A percentile compares a stretch with the other conserved stretches of the same genome.
Evolutionary conservation across 2,888 invertebrate species (phyloP).

Genomic region (Spisula subtruncata): DNA sequence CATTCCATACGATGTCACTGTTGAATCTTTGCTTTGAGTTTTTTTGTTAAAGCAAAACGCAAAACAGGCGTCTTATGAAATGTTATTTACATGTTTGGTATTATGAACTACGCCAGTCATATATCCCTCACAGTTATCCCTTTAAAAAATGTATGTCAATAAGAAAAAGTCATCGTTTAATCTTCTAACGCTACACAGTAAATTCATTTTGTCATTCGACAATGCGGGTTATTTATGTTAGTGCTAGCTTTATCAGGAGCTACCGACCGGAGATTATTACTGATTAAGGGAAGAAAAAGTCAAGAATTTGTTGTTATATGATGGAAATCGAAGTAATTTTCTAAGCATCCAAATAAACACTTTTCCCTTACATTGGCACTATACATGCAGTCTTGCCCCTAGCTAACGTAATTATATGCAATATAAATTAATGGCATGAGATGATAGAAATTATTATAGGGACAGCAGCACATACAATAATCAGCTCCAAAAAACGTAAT

Average conservation of each 20-base stretch:
- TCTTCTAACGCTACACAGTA: not conserved
- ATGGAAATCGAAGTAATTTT: conserved; percentile 6
- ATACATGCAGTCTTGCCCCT: too few species aligned
- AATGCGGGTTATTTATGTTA: conserved; percentile 15
- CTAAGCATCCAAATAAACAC: too few species aligned
- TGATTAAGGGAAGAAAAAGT: conserved; percentile 1
- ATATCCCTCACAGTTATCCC: not conserved
- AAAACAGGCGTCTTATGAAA: not conserved
- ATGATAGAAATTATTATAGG: too few species aligned
- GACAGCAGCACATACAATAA: too few species aligned
- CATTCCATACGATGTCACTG: too few species aligned
- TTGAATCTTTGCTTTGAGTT: too few species aligned
- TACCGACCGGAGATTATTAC: conserved; percentile 2
- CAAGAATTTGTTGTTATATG: not conserved
- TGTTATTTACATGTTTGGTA: not conserved
- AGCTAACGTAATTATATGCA: too few species aligned
- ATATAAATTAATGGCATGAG: too few species aligned
- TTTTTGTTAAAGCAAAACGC: too few species aligned
- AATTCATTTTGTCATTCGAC: conserved; percentile 26
- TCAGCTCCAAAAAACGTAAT: too few species aligned
- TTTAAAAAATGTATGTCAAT: not conserved
- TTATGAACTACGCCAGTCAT: not conserved
- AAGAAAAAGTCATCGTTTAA: not conserved
- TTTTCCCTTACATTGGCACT: too few species aligned
- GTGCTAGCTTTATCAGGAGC: not conserved